Conservation (phyloP, 1,140 invertebrate species). For the Ceratosolen solmsi region DNA sequence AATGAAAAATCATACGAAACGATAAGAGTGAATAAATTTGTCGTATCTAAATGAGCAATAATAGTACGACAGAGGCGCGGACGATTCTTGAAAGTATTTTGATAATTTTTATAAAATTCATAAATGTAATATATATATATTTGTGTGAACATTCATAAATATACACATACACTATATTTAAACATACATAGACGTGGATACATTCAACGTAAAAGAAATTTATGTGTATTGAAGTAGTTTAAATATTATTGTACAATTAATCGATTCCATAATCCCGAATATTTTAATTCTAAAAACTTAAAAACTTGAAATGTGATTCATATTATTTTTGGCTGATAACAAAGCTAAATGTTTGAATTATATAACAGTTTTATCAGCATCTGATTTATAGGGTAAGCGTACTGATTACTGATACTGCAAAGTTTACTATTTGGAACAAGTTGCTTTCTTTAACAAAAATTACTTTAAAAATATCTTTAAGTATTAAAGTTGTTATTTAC, state of each 20-base stretch:
- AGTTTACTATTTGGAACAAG: neutral
- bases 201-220: conserved; percentile 43
- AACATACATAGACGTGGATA: conserved; percentile 37
- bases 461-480: neutral
- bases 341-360: conserved; percentile 34
- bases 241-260: conserved; percentile 40
- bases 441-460: too few species aligned
- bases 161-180: conserved; percentile 19
- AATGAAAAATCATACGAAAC: conserved; percentile 24
- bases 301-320: conserved; percentile 39
- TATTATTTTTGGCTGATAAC: conserved; percentile 10
- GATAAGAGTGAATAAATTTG: conserved; percentile 38
- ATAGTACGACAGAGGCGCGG: conserved; percentile 40
- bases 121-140: conserved; percentile 48
- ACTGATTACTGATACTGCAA: neutral
- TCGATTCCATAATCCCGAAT: conserved; percentile 30
- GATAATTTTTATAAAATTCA: conserved; percentile 52
- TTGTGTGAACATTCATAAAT: conserved; percentile 45
- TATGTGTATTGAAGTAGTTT: conserved; percentile 41
- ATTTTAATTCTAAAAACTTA: conserved; percentile 34
- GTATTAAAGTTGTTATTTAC: neutral
- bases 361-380: conserved; percentile 4
- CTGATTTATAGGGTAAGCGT: conserved; percentile 2
- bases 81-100: conserved; percentile 51
- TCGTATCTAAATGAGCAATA: conserved; percentile 33